Evolutionary conservation across 2,797 vertebrate species (phyloP).

Genomic region (Eurystomus glaucurus): DNA sequence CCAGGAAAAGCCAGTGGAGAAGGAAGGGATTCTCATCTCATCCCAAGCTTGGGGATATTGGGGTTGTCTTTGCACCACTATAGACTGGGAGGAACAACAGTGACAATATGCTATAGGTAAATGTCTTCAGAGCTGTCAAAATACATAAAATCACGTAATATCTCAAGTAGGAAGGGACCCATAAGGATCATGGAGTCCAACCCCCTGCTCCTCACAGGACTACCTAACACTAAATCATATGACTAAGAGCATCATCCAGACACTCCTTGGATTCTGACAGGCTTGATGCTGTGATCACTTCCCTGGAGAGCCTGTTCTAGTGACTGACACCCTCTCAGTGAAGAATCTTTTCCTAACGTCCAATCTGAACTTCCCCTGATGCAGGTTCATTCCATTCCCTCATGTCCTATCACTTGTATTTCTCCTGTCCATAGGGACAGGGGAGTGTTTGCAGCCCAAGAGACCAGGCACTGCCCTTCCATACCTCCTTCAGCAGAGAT

Average conservation of each 20-base stretch:
- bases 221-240: not conserved
- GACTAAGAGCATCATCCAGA: not conserved
- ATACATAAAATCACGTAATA: not conserved
- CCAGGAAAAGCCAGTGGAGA: not conserved
- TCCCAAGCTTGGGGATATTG: not conserved
- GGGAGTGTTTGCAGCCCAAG: not conserved
- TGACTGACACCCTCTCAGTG: not conserved
- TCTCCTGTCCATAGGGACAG: not conserved
- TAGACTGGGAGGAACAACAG: not conserved
- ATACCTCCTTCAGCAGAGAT: not conserved
- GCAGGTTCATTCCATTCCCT: not conserved
- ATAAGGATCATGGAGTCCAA: not conserved
- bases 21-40: not conserved
- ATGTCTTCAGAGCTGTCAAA: not conserved
- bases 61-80: not conserved
- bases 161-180: not conserved
- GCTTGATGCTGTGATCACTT: not conserved
- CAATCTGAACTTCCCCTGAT: not conserved
- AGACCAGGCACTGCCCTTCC: not conserved
- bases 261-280: not conserved
- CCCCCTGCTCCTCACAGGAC: not conserved
- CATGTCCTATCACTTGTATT: not conserved
- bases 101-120: fast-evolving
- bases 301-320: not conserved
- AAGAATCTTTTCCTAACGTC: not conserved